These are phyloP conservation scores for Julus scanicus DNA, from an alignment of 2,888 invertebrate genomes.

Conservation along the genomic window DNA sequence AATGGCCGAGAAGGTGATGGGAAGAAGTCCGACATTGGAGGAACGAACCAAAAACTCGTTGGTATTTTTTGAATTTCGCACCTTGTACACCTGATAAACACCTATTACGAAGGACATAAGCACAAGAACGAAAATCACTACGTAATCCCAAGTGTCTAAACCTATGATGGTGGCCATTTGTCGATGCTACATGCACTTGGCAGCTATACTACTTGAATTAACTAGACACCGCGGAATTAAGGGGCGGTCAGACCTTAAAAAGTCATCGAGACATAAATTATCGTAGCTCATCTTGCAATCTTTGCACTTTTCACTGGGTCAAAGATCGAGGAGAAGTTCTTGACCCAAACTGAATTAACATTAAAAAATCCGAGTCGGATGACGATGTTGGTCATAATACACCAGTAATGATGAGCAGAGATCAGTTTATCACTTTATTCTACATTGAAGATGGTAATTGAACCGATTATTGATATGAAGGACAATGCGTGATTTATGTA, in stretches of 20 bases:
- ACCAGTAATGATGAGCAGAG: too few species aligned
- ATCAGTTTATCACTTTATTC: too few species aligned
- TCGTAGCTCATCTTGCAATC: neutral
- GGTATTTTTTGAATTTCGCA: neutral
- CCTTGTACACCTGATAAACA: constrained; percentile 21
- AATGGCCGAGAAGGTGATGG: constrained; percentile 37
- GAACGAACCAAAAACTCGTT: constrained; percentile 8
- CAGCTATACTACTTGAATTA: neutral
- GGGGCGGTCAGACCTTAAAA: too few species aligned
- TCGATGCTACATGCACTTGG: neutral
- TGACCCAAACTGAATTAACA: too few species aligned
- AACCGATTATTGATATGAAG: too few species aligned
- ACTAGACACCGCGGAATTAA: neutral
- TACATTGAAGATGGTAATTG: too few species aligned
- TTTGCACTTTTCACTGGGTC: neutral
- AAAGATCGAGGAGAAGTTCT: neutral
- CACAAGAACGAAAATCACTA: neutral
- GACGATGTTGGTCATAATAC: too few species aligned
- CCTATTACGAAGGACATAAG: neutral
- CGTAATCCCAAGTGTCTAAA: constrained; percentile 2
- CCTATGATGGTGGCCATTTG: neutral
- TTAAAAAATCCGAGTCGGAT: too few species aligned
- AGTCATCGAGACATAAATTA: too few species aligned
- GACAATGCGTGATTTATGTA: too few species aligned
- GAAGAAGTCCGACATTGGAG: neutral